These are phyloP conservation scores for Orchesellides sinensis DNA, from an alignment of 2,888 invertebrate genomes.

Conservation along the genomic window DNA sequence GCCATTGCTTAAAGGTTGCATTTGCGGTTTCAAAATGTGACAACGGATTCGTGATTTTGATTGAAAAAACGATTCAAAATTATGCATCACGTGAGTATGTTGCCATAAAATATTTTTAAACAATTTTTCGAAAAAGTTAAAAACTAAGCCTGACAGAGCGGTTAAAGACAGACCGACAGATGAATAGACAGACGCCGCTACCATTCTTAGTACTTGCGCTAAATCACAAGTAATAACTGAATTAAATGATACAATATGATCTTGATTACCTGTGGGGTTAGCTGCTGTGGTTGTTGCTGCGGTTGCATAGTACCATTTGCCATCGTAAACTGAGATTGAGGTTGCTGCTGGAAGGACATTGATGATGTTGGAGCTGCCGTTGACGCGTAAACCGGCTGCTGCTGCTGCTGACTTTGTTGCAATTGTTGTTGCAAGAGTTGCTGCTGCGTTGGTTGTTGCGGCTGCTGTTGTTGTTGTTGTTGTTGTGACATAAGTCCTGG, in stretches of 20 bases:
- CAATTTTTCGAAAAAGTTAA: not conserved
- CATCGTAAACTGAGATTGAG: slow-evolving; percentile 61
- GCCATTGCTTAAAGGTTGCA: too few relatives aligned
- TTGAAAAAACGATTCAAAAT: too few relatives aligned
- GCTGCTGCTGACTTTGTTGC: slow-evolving; percentile 65
- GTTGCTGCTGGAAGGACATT: slow-evolving; percentile 59
- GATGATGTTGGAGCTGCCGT: slow-evolving; percentile 32
- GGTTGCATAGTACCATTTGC: slow-evolving; percentile 48
- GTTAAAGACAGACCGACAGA: too few relatives aligned
- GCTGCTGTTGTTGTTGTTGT: slow-evolving; percentile 49
- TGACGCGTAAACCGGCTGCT: slow-evolving; percentile 26
- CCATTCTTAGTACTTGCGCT: too few relatives aligned
- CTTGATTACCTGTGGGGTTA: slow-evolving; percentile 31
- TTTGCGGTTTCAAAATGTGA: too few relatives aligned
- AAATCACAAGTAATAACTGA: too few relatives aligned
- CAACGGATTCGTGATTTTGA: too few relatives aligned
- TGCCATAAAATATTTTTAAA: not conserved
- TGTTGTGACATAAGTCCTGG: slow-evolving; percentile 50
- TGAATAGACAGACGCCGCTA: too few relatives aligned
- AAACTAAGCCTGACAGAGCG: not conserved
- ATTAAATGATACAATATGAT: not conserved
- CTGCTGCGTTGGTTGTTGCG: slow-evolving; percentile 51
- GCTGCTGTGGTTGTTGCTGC: slow-evolving; percentile 62
- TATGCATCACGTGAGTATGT: not conserved
- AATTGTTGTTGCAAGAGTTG: slow-evolving; percentile 63